Evolutionary conservation across 1,140 invertebrate genomes (phyloP).

Genomic region (Polypedilum vanderplanki): DNA sequence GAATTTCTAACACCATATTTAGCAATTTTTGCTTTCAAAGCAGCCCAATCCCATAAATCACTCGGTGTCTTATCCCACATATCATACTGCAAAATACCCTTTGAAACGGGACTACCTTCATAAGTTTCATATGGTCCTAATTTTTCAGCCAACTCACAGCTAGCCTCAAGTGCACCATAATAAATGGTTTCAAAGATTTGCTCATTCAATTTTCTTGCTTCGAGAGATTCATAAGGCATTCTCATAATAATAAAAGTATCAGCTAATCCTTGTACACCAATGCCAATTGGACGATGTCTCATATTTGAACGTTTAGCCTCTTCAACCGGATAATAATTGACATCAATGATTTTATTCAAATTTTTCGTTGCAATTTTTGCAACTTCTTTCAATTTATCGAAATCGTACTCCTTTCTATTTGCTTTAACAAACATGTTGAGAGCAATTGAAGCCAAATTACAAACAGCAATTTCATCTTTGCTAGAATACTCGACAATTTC

Average conservation of each 20-base stretch:
- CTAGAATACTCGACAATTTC: constrained; percentile 94
- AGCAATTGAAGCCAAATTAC: constrained; percentile 97
- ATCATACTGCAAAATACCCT: constrained; percentile 96
- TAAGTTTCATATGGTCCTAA: constrained; percentile 88
- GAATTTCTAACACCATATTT: constrained; percentile 92
- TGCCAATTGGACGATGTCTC: constrained; percentile 89
- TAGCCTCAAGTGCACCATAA: constrained; percentile 92
- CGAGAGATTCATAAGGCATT: constrained; percentile 80
- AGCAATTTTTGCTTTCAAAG: constrained; percentile 78
- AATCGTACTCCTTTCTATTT: constrained; percentile 74
- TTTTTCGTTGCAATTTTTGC: constrained; percentile 86
- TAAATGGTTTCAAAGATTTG: constrained; percentile 99
- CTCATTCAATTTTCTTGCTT: constrained; percentile 82
- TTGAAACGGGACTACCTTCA: constrained; percentile 82
- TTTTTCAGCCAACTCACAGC: constrained; percentile 87
- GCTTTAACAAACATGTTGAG: constrained; percentile 89
- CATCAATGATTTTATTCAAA: constrained; percentile 95
- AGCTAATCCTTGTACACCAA: constrained; percentile 94
- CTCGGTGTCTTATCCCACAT: constrained; percentile 93
- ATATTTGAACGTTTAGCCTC: constrained; percentile 86
- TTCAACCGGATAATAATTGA: constrained; percentile 92
- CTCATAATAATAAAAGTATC: constrained; percentile 95
- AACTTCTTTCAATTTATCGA: constrained; percentile 79
- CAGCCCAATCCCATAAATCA: constrained; percentile 82
- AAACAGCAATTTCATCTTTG: constrained; percentile 92